Base-by-base conservation (phyloP, 1,140 invertebrate species). In the Bombus cullumanus region DNA sequence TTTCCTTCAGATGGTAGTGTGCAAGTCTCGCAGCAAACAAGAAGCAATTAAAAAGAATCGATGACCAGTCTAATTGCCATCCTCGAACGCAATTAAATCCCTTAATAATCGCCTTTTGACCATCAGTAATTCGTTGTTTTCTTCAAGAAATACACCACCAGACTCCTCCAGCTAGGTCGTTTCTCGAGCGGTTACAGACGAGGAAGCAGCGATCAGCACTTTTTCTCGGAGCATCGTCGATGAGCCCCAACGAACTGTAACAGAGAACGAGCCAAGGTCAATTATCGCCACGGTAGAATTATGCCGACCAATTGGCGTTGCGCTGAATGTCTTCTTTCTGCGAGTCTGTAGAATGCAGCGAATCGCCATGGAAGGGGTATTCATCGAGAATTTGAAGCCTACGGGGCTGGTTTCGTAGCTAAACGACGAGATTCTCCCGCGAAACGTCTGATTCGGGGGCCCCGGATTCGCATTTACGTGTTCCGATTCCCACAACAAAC, bases 401-500 rank as follows among this genome's bases (percentile, higher is more conserved):
- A 1, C 22, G 31, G 12, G 31, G 62, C 43, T 22, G 37, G 22
- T 83, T 53, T 41, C 37, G 37, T n/a, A 15, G 39, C 18, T 41
- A 3, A 34, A 47, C 25, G 5, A 34, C 25, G 34, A 25, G 15
- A 2, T 43, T 69, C 39, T 28, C 47, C 8, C 22, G 66, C 43
- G 62, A 41, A 69, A 83, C n/a, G 10, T 62, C n/a, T n/a, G 62
- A 82, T 75, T 47, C 22, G 47, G 39, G 9, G 64, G 28, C 18
- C 71, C 1, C 31, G 6, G 66, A 85, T 84, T 18, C 37, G 62
- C 53, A 34, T 84, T 59, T 85, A 79, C 69, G 57, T 66, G 85
- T 81, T 86, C 74, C 75, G 86, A 90, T 88, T 87, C 86, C 85
- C 86, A 86, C 85, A 87, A 91, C 81, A 78, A 83, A 83, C 64